A percentile compares a stretch with the other conserved stretches of the same genome.
These are phyloP conservation scores for Machaerirhynchus nigripectus DNA, from an alignment of 2,113 vertebrate species.

Conservation along the genomic window DNA sequence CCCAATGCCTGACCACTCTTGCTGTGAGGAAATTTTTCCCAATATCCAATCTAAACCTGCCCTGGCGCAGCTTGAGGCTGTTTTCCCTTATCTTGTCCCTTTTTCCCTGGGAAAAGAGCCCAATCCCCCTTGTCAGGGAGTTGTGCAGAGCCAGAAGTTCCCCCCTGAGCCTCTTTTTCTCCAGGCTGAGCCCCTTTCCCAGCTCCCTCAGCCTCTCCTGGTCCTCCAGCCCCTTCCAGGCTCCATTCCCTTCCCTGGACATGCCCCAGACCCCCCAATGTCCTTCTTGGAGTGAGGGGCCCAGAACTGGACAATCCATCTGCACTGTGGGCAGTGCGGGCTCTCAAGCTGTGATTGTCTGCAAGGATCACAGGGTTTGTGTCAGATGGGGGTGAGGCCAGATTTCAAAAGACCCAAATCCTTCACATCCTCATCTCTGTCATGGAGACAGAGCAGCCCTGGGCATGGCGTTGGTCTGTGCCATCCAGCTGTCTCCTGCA, in stretches of 20 bases:
- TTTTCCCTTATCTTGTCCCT: accelerated
- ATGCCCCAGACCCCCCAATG: accelerated
- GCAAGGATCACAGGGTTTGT: background rate
- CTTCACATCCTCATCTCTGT: background rate
- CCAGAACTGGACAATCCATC: background rate
- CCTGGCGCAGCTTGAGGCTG: accelerated
- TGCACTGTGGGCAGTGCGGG: no score
- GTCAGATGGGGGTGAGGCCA: background rate
- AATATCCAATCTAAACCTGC: background rate
- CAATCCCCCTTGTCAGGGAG: background rate
- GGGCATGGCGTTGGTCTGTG: background rate
- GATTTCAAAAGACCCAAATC: background rate
- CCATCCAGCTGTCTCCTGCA: background rate
- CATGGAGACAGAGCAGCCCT: background rate
- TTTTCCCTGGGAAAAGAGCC: background rate
- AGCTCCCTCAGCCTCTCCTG: background rate
- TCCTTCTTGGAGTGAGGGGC: no score
- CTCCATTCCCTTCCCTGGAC: background rate
- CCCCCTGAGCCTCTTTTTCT: background rate
- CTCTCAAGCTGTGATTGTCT: accelerated
- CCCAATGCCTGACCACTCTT: background rate
- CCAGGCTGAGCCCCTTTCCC: background rate
- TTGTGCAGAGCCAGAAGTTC: background rate
- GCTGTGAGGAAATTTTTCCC: background rate
- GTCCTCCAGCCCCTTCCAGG: background rate